Percentiles rank a stretch among this genome's conserved stretches.
Conservation (phyloP, 2,113 vertebrate species). For the Dendrocopos noguchii region DNA sequence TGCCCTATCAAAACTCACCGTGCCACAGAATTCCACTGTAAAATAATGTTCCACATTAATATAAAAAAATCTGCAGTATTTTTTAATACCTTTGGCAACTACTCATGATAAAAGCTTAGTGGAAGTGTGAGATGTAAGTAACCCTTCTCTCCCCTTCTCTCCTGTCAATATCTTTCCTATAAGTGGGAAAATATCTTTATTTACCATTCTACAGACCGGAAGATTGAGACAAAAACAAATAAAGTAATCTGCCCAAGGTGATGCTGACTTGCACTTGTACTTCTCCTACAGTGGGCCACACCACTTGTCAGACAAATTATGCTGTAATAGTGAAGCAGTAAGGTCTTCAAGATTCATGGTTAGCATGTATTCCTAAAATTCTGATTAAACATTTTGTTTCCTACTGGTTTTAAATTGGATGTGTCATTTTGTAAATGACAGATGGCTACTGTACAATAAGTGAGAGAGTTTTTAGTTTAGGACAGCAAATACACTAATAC, state of each 20-base stretch:
- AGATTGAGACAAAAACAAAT: neutral
- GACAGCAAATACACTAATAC: conserved; percentile 31
- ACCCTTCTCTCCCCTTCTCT: neutral
- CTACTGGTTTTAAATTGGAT: conserved; percentile 61
- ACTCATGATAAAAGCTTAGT: neutral
- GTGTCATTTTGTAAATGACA: conserved; percentile 62
- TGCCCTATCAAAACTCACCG: neutral
- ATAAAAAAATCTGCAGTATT: neutral
- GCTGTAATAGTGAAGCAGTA: neutral
- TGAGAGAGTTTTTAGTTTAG: conserved; percentile 47
- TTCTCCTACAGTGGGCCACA: neutral
- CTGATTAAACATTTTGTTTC: conserved; percentile 67
- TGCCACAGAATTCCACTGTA: neutral
- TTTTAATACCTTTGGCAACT: neutral
- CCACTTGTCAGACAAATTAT: conserved; percentile 32
- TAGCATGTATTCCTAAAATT: conserved; percentile 62
- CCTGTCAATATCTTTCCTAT: neutral
- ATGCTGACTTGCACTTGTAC: conserved; percentile 37
- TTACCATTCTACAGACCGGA: neutral
- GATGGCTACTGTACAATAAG: conserved; percentile 25
- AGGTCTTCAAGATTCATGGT: conserved; percentile 27
- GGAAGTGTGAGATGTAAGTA: neutral
- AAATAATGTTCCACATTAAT: neutral
- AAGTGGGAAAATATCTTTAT: neutral
- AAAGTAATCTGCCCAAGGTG: conserved; percentile 20